Evolutionary conservation across 2,797 vertebrate genomes (phyloP).

Genomic region (Enteromius unitaeniatus): DNA sequence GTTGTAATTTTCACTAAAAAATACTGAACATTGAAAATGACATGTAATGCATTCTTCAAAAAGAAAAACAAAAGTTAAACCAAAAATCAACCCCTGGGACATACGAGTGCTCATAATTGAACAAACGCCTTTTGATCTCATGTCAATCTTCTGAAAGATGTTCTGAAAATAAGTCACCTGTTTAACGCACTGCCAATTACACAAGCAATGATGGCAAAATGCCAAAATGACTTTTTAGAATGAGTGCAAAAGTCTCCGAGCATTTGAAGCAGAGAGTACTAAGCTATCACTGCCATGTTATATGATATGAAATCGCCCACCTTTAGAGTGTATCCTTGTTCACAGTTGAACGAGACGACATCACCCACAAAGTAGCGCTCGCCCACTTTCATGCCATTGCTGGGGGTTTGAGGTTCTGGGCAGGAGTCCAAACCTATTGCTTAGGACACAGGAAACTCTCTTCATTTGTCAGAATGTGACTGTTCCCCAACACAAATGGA

Average conservation of each 20-base stretch:
- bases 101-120: background rate
- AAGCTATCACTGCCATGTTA: background rate
- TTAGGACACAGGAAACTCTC: constrained; percentile 83
- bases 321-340: constrained; percentile 92
- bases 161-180: background rate
- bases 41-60: background rate
- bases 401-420: constrained; percentile 93
- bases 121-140: background rate
- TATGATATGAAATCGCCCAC: constrained; percentile 61
- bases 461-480: constrained; percentile 57
- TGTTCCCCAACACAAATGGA: constrained; percentile 5
- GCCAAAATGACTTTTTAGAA: background rate
- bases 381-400: constrained; percentile 88
- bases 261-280: background rate
- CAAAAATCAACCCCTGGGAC: background rate
- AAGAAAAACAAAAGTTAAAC: background rate
- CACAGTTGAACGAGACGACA: constrained; percentile 94
- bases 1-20: background rate
- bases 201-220: background rate
- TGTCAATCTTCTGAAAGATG: background rate
- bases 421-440: constrained; percentile 99
- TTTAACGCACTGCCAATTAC: background rate
- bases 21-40: background rate
- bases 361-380: constrained; percentile 96
- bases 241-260: background rate